Evolutionary conservation across 2,113 vertebrate species (phyloP), one percentile per base, ranked within the genome.

Genomic region (Sylvilagus bachmani): DNA sequence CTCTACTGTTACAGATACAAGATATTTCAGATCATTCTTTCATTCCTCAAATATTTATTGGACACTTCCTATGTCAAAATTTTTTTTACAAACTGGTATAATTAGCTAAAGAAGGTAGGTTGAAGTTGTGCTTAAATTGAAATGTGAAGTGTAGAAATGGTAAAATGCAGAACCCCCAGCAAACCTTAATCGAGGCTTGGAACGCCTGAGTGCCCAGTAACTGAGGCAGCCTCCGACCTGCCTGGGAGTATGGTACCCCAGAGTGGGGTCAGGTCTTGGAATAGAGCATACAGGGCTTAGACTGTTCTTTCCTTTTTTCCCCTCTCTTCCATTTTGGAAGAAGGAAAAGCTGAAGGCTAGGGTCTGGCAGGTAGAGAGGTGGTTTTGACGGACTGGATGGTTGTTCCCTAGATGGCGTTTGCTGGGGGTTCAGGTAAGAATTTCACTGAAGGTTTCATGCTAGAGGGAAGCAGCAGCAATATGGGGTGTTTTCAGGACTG

Each of bases 201-300:
- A 19, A 22, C 8, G 25, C 17, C 13, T 69, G 6, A 5, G 44
- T 24, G 53, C 11, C 21, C 33, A 1, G 3, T 51, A 74, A 94
- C 89, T 27, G 75, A 96, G 74, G 86, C n/a, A 11, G 66, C 27
- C 71, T 89, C 66, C n/a, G 94, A 79, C 29, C 74, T 87, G 62
- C 67, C 79, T 19, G n/a, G 9, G n/a, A 36, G 27, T 11, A 38
- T 7, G 25, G 81, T 17, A 49, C 66, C 66, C 21, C 51, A 49
- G 44, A 88, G 31, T 6, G 66, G 69, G 80, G 49, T 51, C 81
- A 58, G 61, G 22, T 62, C 79, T 61, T 74, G 0, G 44, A 79
- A 51, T 44, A 10, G 10, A 33, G 77, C 89, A 64, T 33, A 0
- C 16, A 36, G 79, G 81, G 80, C 3, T 49, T 77, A 55, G 13